A percentile compares a stretch with the other conserved stretches of the same genome.
These are phyloP conservation scores for Anadara kagoshimensis DNA, from an alignment of 1,140 invertebrate genomes.

Conservation along the genomic window DNA sequence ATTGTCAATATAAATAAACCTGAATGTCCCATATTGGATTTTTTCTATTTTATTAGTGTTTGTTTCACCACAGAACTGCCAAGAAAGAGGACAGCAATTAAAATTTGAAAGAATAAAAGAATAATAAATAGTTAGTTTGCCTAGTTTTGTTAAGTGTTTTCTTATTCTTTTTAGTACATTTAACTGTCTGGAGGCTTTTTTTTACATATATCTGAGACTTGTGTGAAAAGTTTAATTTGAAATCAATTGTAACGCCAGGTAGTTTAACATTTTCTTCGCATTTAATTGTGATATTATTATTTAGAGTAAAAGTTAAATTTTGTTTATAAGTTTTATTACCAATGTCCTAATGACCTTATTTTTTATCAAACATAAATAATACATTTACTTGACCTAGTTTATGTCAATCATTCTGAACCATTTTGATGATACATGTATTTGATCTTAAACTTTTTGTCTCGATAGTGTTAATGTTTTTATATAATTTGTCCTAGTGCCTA, in stretches of 20 bases:
- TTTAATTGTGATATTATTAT: neutral
- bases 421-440: no score
- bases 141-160: slow-evolving; percentile 12
- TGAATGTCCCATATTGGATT: slow-evolving; percentile 16
- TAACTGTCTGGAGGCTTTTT: slow-evolving; percentile 34
- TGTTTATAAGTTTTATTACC: slow-evolving; percentile 5
- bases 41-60: slow-evolving; percentile 36
- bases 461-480: no score
- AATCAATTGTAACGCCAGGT: slow-evolving; percentile 33
- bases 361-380: no score
- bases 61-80: no score
- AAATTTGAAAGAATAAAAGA: slow-evolving; percentile 39
- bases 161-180: slow-evolving; percentile 34
- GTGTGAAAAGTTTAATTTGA: slow-evolving; percentile 27
- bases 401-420: no score
- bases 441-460: no score
- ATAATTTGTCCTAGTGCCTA: no score
- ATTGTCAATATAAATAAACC: slow-evolving; percentile 21
- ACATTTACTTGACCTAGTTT: no score
- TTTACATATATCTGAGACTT: slow-evolving; percentile 33
- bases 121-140: slow-evolving; percentile 25
- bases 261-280: slow-evolving; percentile 39
- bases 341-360: no score
- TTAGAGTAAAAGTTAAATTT: slow-evolving; percentile 20
- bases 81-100: slow-evolving; percentile 34